Conservation (phyloP, 2,113 vertebrate species). For the Tinamus guttatus region DNA sequence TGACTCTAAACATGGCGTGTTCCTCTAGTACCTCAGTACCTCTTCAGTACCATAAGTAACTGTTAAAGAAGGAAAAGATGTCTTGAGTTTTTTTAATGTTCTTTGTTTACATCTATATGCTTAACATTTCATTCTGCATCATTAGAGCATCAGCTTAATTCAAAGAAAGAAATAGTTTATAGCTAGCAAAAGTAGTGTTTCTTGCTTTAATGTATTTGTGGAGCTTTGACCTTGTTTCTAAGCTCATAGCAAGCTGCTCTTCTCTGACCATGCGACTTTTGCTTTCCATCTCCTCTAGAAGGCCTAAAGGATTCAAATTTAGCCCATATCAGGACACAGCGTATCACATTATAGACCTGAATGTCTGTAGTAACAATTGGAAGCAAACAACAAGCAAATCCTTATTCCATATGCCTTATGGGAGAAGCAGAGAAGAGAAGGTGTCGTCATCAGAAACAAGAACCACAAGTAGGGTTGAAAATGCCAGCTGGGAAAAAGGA, state of each 20-base stretch:
- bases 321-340: neutral
- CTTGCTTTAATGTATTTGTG: neutral
- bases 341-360: neutral
- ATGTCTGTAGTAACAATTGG: neutral
- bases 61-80: neutral
- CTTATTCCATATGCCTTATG: neutral
- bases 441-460: neutral
- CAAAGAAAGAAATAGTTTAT: neutral
- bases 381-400: neutral
- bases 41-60: neutral
- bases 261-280: neutral
- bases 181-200: neutral
- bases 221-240: neutral
- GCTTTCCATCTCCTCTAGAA: neutral
- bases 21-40: neutral
- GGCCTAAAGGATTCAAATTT: neutral
- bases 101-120: neutral
- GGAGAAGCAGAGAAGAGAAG: neutral
- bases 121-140: neutral
- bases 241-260: fast-evolving
- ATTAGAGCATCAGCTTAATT: neutral
- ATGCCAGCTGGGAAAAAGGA: neutral
- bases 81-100: neutral
- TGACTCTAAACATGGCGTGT: neutral
- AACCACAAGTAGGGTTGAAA: neutral